Base-by-base conservation (phyloP, 2,113 vertebrate genomes). In the Tor tambroides region DNA sequence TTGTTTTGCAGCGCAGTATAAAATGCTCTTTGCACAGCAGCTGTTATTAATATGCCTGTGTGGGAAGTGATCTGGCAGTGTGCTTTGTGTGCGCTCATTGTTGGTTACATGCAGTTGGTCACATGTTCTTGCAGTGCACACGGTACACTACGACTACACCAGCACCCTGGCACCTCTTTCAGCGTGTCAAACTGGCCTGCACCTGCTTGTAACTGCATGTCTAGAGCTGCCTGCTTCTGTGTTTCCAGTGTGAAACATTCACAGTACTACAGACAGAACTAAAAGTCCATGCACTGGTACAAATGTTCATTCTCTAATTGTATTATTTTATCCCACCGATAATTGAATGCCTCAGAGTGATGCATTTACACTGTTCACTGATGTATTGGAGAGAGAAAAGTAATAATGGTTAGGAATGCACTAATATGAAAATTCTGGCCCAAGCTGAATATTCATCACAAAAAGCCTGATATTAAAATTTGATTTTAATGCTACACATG, bases 1-100 rank as follows among this genome's bases (percentile, higher is more conserved):
- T 74, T 77, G 12, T 61, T 41, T 72, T 61, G 9, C 9, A 12
- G 51, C 17, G 1, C 15, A 3, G 61, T 78, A 63, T 11, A 54
- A 54, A 46, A 76, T 10, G 76, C 17, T 78, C 43, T 17, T 2
- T 67, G 74, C 54, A 65, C 59, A 85, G 74, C 56, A 67, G 74
- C 59, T 54, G 17, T 69, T 86, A 86, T 84, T 89, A 84, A 84
- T 86, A 84, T 35, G 65, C 78, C 79, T 59, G 72, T n/a, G 80
- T 89, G 69, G 88, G 85, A 84, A 82, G 88, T 89, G 88, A 83
- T 89, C 83, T 84, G 72, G 65, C 80, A 80, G 51, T 46, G 43
- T 67, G 80, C 82, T 43, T 80, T 61, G 78, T 65, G 28, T 78
- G 35, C 46, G 59, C 75, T 85, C 38, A 23, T 83, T 86, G 61